Base-by-base conservation (phyloP, 2,888 invertebrate genomes). In the Cataglyphis albicans region DNA sequence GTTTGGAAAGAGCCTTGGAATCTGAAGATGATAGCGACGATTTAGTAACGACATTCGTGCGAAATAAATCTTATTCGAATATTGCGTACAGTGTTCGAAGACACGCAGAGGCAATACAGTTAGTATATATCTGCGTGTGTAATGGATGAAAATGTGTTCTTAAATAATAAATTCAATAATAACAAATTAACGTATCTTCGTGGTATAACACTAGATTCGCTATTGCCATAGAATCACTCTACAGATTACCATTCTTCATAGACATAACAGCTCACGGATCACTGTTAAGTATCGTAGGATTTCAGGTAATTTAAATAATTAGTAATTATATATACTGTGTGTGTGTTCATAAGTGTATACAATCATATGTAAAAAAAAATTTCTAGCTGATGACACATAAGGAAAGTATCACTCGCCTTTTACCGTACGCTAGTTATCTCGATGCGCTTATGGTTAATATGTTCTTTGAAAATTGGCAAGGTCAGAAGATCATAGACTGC, bases 401-500 rank as follows among this genome's bases (percentile, higher is more conserved):
- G 12, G 48, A 64, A 21, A 32, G 38, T 7, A 35, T 64, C 1
- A 35, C 0, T 52, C 32, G 25, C 1, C n/a, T 75, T 6, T n/a
- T 41, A 3, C 59, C 29, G 0, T 35, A 64, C 15, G 15, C 3
- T 4, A n/a, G 25, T 67, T 73, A 55, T 63, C 35, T 73, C 3
- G 41, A 25, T 10, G 72, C 29, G 10, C 32, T 63, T 15, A 10
- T 74, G 7, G 1, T 63, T 21, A 64, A 82, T 25, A 25, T 5
- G 2, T 82, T 74, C 1, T 74, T 73, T 38, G 52, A 64, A 41
- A 73, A 64, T 10, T 64, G 74, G 52, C 74, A 82, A 32, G 74
- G 57, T 57, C 74, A 82, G 35, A 75, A 75, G 65, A 61, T 80
- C 1, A 73, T 76, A 38, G 29, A 76, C 12, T 67, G 35, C 55